Conservation (phyloP, 2,113 vertebrate species). For the Chloebia gouldiae region DNA sequence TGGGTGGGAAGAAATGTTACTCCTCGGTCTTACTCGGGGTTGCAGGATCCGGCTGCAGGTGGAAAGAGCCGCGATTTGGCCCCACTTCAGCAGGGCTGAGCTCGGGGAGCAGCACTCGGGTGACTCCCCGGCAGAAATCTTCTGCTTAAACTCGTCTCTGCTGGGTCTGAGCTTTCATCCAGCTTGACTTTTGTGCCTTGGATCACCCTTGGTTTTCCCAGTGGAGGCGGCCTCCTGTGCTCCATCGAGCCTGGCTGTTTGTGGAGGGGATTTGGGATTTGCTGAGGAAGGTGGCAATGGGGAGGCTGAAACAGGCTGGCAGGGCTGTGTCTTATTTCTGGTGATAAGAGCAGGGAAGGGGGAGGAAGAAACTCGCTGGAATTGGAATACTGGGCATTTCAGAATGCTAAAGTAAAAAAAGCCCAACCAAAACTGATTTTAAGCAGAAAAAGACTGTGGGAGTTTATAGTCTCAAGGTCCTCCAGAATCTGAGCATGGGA, state of each 20-base stretch:
- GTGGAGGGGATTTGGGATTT: not conserved
- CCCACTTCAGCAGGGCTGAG: not conserved
- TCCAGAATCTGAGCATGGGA: not conserved
- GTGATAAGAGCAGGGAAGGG: not conserved
- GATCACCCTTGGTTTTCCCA: not conserved
- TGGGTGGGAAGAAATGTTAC: conserved; percentile 11
- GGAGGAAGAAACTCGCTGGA: not conserved
- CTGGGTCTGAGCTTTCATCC: not conserved
- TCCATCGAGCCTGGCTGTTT: not conserved
- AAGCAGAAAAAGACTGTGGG: not conserved
- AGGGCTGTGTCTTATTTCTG: not conserved
- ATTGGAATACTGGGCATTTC: not conserved
- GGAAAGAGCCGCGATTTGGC: not conserved
- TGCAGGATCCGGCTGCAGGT: not conserved
- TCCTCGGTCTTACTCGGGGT: not conserved
- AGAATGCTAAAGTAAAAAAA: not conserved
- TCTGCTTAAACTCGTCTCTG: not conserved
- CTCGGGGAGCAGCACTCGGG: not conserved
- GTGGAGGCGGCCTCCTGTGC: not conserved
- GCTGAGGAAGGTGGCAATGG: not conserved
- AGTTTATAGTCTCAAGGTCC: not conserved
- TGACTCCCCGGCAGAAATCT: not conserved
- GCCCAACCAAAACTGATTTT: not conserved
- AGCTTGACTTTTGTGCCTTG: not conserved
- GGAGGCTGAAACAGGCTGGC: not conserved